Evolutionary conservation across 2,113 vertebrate species (phyloP).

Genomic region (Tamias sibiricus): DNA sequence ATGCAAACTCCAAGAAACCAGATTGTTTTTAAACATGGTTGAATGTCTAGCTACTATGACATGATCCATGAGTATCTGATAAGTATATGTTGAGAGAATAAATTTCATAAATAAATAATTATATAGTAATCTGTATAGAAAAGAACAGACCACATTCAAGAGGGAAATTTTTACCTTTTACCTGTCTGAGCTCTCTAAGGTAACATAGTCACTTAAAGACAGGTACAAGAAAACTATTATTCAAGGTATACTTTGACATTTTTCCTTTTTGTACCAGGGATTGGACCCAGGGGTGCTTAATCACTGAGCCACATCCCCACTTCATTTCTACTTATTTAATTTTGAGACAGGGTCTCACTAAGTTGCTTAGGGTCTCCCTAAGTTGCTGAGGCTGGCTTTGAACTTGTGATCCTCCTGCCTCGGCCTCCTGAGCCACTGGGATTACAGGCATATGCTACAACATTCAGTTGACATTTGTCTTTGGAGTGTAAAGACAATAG

Average conservation of each 20-base stretch:
- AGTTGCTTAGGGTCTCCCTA: too few relatives aligned
- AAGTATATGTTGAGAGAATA: background rate
- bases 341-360: too few relatives aligned
- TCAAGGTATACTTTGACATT: background rate
- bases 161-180: background rate
- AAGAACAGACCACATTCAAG: background rate
- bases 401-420: too few relatives aligned
- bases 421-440: too few relatives aligned
- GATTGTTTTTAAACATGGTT: background rate
- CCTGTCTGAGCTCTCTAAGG: background rate
- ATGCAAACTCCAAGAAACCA: background rate
- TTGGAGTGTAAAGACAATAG: background rate
- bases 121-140: background rate
- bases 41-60: background rate
- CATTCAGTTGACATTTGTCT: background rate
- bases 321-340: too few relatives aligned
- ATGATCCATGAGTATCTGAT: background rate
- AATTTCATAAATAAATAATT: background rate
- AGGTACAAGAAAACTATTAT: background rate
- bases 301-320: too few relatives aligned
- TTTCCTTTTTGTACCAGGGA: too few relatives aligned
- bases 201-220: background rate
- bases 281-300: too few relatives aligned
- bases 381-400: too few relatives aligned
- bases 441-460: too few relatives aligned